Evolutionary conservation across 2,797 vertebrate species (phyloP).

Genomic region (Tympanoctomys barrerae): DNA sequence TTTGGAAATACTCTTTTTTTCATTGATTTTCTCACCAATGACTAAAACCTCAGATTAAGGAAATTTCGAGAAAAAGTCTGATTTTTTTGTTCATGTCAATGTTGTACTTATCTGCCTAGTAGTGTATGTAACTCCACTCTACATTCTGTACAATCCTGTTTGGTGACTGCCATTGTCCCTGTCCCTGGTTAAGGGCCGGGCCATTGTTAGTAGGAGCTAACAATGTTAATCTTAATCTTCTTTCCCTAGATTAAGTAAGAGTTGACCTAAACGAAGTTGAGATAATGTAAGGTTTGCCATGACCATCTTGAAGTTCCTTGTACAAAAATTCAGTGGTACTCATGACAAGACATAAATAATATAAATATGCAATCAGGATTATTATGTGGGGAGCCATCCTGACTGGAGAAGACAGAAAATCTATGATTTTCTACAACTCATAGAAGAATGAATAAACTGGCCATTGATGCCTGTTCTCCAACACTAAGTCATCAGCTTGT

Average conservation of each 20-base stretch:
- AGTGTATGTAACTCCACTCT: neutral
- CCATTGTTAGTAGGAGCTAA: neutral
- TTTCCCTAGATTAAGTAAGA: neutral
- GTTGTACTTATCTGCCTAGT: neutral
- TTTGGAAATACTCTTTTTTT: neutral
- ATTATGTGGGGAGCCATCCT: neutral
- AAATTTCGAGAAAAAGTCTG: neutral
- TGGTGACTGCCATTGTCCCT: neutral
- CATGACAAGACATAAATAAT: neutral
- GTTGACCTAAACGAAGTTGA: neutral
- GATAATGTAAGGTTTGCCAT: neutral
- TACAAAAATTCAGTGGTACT: neutral
- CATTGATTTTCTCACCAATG: neutral
- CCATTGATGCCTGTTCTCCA: neutral
- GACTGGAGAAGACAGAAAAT: neutral
- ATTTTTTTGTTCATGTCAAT: neutral
- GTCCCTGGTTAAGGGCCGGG: neutral
- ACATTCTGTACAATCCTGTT: neutral
- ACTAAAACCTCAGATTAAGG: constrained; percentile 34
- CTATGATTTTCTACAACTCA: neutral
- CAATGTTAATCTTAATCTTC: neutral
- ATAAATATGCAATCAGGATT: neutral
- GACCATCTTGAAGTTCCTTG: neutral
- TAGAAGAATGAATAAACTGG: neutral
- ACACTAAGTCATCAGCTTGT: neutral